A percentile compares a stretch with the other conserved stretches of the same genome.
phyloP scores from a whole-genome alignment of 1,140 invertebrate species.

The Rhyzopertha dominica region DNA sequence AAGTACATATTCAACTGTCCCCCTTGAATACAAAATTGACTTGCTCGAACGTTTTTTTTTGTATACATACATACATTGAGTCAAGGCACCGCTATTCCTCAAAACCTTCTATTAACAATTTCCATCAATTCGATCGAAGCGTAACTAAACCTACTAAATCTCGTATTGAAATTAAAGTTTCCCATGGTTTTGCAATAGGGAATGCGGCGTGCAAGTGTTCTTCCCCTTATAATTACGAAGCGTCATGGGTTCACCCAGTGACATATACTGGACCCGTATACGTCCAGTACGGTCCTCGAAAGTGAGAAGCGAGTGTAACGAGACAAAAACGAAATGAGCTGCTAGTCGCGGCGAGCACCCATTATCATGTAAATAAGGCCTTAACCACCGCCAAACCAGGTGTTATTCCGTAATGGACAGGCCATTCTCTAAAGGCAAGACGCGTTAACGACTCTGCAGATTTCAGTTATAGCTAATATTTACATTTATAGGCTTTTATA shows the following conservation, averaged over 20 bases:
- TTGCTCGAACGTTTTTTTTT: too few relatives aligned
- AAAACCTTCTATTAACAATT: too few relatives aligned
- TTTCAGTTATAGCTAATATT: conserved; percentile 28
- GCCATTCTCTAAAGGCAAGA: conserved; percentile 29
- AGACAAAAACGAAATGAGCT: conserved; percentile 14
- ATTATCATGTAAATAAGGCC: conserved; percentile 30
- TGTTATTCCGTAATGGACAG: conserved; percentile 29
- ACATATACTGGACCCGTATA: conserved; percentile 21
- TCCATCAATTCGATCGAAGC: too few relatives aligned
- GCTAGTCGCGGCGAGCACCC: conserved; percentile 11
- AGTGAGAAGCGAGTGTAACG: background rate
- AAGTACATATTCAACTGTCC: too few relatives aligned
- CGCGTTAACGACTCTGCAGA: conserved; percentile 25
- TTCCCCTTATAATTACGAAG: conserved; percentile 27
- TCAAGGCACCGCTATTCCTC: too few relatives aligned
- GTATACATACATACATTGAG: too few relatives aligned
- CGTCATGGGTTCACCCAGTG: conserved; percentile 20
- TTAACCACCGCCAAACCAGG: conserved; percentile 27
- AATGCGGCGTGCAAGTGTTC: too few relatives aligned
- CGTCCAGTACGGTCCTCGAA: conserved; percentile 8
- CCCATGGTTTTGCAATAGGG: too few relatives aligned
- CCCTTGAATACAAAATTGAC: too few relatives aligned
- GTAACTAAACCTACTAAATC: too few relatives aligned
- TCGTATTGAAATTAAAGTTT: too few relatives aligned
- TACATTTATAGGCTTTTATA: conserved; percentile 19